These are phyloP conservation scores for Noctua comes DNA, from an alignment of 2,888 invertebrate genomes.

Conservation along the genomic window DNA sequence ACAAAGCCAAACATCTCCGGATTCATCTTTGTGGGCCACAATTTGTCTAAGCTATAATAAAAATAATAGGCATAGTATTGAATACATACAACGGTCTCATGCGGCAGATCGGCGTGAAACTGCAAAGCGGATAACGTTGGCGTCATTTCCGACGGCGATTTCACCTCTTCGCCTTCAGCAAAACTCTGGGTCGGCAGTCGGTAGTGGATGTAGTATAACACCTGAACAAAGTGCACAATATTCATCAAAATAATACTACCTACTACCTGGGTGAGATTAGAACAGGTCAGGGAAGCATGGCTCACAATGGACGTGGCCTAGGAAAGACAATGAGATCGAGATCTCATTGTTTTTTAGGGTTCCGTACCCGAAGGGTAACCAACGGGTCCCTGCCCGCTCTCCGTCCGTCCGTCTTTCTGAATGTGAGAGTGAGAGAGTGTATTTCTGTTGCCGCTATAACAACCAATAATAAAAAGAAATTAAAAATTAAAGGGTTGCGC, in stretches of 20 bases:
- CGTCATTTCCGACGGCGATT: constrained; percentile 90
- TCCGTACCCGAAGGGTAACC: too few species aligned
- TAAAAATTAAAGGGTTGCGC: too few species aligned
- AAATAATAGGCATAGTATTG: not conserved
- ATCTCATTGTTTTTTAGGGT: not conserved
- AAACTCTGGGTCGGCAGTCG: constrained; percentile 93
- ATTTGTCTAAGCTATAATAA: not conserved
- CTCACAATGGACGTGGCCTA: not conserved
- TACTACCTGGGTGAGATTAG: not conserved
- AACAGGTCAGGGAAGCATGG: not conserved
- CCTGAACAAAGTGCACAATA: constrained; percentile 80
- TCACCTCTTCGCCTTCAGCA: constrained; percentile 91
- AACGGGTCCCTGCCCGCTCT: too few species aligned
- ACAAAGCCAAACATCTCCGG: not conserved
- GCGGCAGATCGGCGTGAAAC: constrained; percentile 96
- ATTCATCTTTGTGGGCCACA: not conserved
- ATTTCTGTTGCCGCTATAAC: too few species aligned
- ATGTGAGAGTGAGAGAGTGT: too few species aligned
- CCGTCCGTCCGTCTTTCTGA: too few species aligned
- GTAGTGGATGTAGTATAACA: constrained; percentile 95
- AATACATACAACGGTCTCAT: constrained; percentile 92
- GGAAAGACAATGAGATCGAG: not conserved
- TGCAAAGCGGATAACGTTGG: constrained; percentile 95
- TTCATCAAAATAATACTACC: not conserved
- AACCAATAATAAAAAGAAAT: too few species aligned